Base-by-base conservation (phyloP, 2,888 invertebrate genomes). In the Automeris io region DNA sequence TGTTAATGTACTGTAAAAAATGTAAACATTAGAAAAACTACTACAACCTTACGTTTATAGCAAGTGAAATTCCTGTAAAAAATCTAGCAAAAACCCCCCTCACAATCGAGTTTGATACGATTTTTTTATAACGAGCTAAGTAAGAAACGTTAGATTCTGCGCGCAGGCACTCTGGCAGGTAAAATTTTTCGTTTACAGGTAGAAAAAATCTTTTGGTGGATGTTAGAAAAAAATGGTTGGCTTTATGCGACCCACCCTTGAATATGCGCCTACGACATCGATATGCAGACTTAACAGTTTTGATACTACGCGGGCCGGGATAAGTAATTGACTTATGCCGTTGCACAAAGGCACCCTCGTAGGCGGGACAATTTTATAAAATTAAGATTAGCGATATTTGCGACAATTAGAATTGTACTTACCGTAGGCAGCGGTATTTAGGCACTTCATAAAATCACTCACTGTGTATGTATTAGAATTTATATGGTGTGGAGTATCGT, bases 181-280 rank as follows among this genome's bases (percentile, higher is more conserved):
- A 85, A 73, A 67, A 55, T 54, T 61, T 72, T 66, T 56, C 78
- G 81, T 77, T 80, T 68, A 79, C 85, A 85, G 85, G 85, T 85
- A 85, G 81, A 83, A 85, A 83, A 83, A 85, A 85, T 70, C 57
- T 71, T 54, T 66, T 69, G 53, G 69, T 70, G 64, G 70, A 71
- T 71, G 69, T 62, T 61, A 40, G 45, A 67, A 76, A 85, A 79
- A 77, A 85, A 82, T 78, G 71, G 76, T 72, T 65, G 58, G 63
- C 69, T 71, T 75, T 79, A 74, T 79, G 80, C 78, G 77, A 82
- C 69, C 77, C 78, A 79, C 83, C 82, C 65, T 59, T 52, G 54
- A 59, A 51, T 57, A 51, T 63, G 69, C 80, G 77, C 80, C 82
- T 68, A 83, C 83, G 70, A 74, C 68, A 66, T 56, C 51, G 49